Conservation (phyloP, 2,797 vertebrate species). For the Sphaeramia orbicularis region DNA sequence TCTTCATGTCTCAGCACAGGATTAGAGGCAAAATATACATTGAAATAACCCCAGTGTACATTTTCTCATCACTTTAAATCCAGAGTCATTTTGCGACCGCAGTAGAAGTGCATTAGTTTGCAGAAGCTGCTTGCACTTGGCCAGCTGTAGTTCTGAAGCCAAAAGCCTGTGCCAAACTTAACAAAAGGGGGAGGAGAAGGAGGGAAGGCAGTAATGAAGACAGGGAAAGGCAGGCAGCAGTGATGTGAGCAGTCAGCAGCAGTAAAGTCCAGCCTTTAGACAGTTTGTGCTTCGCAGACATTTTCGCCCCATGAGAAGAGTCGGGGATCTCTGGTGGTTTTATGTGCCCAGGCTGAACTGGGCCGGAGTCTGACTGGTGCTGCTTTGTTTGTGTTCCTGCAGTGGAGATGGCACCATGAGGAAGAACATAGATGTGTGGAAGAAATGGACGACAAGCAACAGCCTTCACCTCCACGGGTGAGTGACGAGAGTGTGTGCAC, state of each 20-base stretch:
- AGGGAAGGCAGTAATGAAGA: conserved; percentile 41
- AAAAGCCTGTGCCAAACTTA: conserved; percentile 51
- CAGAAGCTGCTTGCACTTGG: conserved; percentile 38
- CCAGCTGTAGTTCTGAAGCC: conserved; percentile 43
- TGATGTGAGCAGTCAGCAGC: conserved; percentile 37
- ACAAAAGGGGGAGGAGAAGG: conserved; percentile 19
- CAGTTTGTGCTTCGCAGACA: conserved; percentile 44
- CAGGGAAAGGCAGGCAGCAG: conserved; percentile 15
- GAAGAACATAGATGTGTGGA: conserved; percentile 99
- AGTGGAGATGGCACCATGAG: conserved; percentile 99
- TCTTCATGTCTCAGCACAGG: background rate
- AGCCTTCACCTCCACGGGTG: conserved; percentile 97
- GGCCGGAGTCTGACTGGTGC: conserved; percentile 24
- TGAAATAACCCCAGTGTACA: background rate
- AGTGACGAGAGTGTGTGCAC: conserved; percentile 46
- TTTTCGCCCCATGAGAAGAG: conserved; percentile 24
- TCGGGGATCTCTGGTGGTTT: conserved; percentile 21
- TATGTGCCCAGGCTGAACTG: conserved; percentile 4
- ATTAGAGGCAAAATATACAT: background rate
- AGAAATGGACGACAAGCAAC: conserved; percentile 97
- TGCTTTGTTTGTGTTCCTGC: conserved; percentile 46
- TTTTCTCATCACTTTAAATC: background rate
- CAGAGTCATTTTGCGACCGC: conserved; percentile 17
- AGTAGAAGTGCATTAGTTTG: conserved; percentile 37
- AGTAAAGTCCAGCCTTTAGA: conserved; percentile 17